Percentiles rank a stretch among this genome's conserved stretches.
These are phyloP conservation scores for Gastracanthus pulcherrimus DNA, from an alignment of 2,888 invertebrate genomes.

Conservation along the genomic window DNA sequence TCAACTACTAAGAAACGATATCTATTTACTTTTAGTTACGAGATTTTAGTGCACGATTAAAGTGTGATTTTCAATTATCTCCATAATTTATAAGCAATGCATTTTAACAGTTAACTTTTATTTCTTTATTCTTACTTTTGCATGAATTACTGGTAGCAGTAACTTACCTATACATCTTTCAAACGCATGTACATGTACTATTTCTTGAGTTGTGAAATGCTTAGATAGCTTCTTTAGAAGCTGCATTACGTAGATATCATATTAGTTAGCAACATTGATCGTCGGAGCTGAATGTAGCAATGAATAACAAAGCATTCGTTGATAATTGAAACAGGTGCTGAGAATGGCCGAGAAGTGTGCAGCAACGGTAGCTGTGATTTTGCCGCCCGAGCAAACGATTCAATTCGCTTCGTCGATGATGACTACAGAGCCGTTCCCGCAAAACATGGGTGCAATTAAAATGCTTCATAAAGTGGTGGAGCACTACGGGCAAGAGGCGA, in stretches of 20 bases:
- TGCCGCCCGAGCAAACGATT: slow-evolving; percentile 89
- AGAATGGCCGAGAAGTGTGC: slow-evolving; percentile 92
- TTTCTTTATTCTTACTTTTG: slow-evolving; percentile 3
- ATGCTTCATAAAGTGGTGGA: slow-evolving; percentile 92
- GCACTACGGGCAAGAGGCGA: slow-evolving; percentile 85
- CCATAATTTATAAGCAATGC: not conserved
- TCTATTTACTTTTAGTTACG: not conserved
- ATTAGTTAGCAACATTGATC: not conserved
- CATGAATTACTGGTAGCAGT: not conserved
- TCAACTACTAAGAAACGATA: slow-evolving; percentile 7
- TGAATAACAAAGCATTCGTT: not conserved
- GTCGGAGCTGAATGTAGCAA: not conserved
- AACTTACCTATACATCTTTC: not conserved
- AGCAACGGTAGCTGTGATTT: slow-evolving; percentile 86
- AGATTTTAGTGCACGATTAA: slow-evolving; percentile 12
- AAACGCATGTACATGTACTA: slow-evolving; percentile 16
- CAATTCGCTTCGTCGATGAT: slow-evolving; percentile 91
- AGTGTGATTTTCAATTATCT: not conserved
- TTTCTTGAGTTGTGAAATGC: not conserved
- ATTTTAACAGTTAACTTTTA: not conserved
- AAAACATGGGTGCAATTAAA: slow-evolving; percentile 95
- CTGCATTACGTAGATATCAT: slow-evolving; percentile 4
- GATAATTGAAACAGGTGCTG: slow-evolving; percentile 80
- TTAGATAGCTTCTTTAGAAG: not conserved
- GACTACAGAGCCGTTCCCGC: slow-evolving; percentile 91